phyloP scores from a whole-genome alignment of 2,888 invertebrate genomes.

The Trachelus tabidus region DNA sequence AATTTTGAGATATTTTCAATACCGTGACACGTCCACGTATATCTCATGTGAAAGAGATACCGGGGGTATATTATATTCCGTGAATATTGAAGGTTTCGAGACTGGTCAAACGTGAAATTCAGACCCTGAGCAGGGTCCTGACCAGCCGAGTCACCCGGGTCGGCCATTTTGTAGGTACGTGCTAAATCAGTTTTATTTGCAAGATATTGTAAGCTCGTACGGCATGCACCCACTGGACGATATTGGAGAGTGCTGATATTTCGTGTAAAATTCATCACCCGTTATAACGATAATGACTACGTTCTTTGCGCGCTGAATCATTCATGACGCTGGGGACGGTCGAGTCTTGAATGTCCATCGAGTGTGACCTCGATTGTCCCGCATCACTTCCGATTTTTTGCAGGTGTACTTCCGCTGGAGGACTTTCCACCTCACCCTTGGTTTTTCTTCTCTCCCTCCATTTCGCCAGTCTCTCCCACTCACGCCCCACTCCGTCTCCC shows the following conservation, averaged over 20 bases:
- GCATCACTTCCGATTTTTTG: not conserved
- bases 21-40: too few relatives aligned
- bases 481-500: not conserved
- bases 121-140: not conserved
- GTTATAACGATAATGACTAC: conserved; percentile 44
- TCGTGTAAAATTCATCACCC: conserved; percentile 39
- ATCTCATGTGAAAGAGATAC: not conserved
- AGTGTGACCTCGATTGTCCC: conserved; percentile 13
- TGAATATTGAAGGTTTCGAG: not conserved
- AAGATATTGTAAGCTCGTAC: not conserved
- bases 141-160: not conserved
- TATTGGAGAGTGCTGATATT: conserved; percentile 4
- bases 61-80: too few relatives aligned
- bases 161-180: not conserved
- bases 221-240: not conserved
- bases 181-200: not conserved
- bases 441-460: not conserved
- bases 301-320: conserved; percentile 42
- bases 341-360: conserved; percentile 39
- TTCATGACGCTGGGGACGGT: conserved; percentile 38
- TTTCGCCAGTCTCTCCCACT: not conserved
- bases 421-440: not conserved
- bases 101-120: not conserved
- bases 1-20: not conserved
- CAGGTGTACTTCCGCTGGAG: not conserved